A percentile compares a stretch with the other conserved stretches of the same genome.
These are phyloP conservation scores for Nothobranchius kuhntae DNA, from an alignment of 2,113 vertebrate genomes.

Conservation along the genomic window DNA sequence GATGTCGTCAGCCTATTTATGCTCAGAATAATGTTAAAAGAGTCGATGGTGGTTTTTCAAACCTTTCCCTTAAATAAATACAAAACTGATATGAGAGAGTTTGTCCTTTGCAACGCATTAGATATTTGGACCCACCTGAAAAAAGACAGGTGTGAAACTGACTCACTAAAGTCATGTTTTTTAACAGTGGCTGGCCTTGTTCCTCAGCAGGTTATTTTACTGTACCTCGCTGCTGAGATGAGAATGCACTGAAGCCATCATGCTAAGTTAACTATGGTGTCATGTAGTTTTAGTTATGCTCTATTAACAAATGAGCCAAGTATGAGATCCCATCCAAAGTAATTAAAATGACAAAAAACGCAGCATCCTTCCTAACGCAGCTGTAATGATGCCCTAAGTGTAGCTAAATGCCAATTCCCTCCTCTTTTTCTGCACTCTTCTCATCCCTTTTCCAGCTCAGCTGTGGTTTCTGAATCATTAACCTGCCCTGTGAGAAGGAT, in stretches of 20 bases:
- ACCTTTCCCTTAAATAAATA: too few species aligned
- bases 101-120: too few species aligned
- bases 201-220: background rate
- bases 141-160: background rate
- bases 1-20: too few species aligned
- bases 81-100: too few species aligned
- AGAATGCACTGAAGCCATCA: background rate
- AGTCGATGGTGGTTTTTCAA: too few species aligned
- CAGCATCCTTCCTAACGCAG: constrained; percentile 64
- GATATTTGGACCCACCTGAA: background rate
- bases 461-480: constrained; percentile 74
- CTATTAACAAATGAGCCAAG: constrained; percentile 50
- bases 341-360: constrained; percentile 78
- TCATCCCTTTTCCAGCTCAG: constrained; percentile 63
- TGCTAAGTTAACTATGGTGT: constrained; percentile 59
- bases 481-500: constrained; percentile 70
- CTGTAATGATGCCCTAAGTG: constrained; percentile 66
- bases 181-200: background rate
- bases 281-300: constrained; percentile 68
- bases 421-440: constrained; percentile 54
- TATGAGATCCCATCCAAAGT: constrained; percentile 71
- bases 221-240: background rate
- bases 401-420: constrained; percentile 55
- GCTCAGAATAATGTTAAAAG: too few species aligned
- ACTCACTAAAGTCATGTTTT: background rate